Percentiles rank a stretch among this genome's conserved stretches.
Evolutionary conservation across 2,888 invertebrate genomes (phyloP).

Genomic region (Andrena marginata): DNA sequence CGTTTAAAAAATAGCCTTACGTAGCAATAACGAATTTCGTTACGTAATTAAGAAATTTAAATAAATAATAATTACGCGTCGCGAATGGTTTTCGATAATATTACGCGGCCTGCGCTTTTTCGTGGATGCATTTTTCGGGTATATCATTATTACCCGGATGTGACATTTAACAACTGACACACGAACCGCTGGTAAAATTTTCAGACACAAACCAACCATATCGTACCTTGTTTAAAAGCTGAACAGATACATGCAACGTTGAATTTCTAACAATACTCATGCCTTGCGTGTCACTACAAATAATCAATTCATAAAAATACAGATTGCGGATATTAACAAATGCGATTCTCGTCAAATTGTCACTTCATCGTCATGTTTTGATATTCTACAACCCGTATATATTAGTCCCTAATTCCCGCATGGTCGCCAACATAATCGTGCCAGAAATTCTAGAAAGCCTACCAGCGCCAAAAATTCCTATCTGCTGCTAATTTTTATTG

Average conservation of each 20-base stretch:
- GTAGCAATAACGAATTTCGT: constrained; percentile 39
- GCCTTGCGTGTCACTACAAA: constrained; percentile 16
- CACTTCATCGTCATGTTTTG: constrained; percentile 77
- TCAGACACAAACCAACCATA: constrained; percentile 44
- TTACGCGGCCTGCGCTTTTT: neutral
- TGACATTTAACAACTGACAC: constrained; percentile 54
- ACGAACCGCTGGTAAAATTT: constrained; percentile 38
- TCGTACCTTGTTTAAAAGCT: constrained; percentile 60
- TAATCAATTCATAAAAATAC: constrained; percentile 36
- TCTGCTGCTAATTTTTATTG: neutral
- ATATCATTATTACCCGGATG: constrained; percentile 25
- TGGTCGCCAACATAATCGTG: constrained; percentile 20
- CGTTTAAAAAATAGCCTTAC: constrained; percentile 13
- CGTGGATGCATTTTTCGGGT: constrained; percentile 6
- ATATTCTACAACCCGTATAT: constrained; percentile 57
- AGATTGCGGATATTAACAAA: constrained; percentile 34
- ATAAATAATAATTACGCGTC: constrained; percentile 21
- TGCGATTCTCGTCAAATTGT: constrained; percentile 68
- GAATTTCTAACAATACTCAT: constrained; percentile 8
- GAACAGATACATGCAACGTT: constrained; percentile 26
- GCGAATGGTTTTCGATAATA: neutral
- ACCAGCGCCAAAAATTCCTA: constrained; percentile 9
- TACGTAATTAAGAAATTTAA: constrained; percentile 65
- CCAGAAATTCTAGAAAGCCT: neutral
- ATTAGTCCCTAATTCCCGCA: constrained; percentile 26